Evolutionary conservation across 1,140 invertebrate genomes (phyloP).

Genomic region (Adelges cooleyi): DNA sequence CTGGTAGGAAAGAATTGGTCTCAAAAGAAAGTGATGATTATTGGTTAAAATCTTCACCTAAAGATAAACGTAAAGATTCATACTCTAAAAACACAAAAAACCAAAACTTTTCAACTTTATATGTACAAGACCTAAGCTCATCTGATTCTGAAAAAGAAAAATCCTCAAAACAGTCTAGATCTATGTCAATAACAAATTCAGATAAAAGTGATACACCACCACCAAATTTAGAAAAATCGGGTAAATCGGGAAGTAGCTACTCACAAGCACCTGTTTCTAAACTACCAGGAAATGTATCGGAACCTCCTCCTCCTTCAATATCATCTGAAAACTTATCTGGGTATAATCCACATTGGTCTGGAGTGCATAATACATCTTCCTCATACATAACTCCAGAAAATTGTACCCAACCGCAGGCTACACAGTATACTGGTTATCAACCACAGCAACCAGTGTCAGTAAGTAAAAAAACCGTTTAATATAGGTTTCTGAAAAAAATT

Average conservation of each 20-base stretch:
- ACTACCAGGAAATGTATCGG: neutral
- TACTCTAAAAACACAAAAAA: conserved; percentile 1
- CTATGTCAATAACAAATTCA: conserved; percentile 21
- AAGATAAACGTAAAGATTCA: neutral
- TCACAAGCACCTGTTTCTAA: neutral
- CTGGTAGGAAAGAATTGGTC: conserved; percentile 17
- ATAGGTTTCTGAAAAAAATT: too few species aligned
- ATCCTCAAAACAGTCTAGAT: neutral
- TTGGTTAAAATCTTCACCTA: conserved; percentile 8
- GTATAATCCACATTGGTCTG: conserved; percentile 13
- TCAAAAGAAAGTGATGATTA: conserved; percentile 2
- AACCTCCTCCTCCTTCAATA: conserved; percentile 4
- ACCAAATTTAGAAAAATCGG: neutral
- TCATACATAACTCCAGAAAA: conserved; percentile 1
- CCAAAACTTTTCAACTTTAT: neutral
- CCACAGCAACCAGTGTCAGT: neutral
- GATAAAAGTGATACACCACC: conserved; percentile 20
- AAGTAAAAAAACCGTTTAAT: too few species aligned
- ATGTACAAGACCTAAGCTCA: conserved; percentile 19
- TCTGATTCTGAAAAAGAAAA: conserved; percentile 15
- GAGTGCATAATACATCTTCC: neutral
- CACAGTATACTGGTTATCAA: conserved; percentile 9
- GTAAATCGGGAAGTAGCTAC: neutral
- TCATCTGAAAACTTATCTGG: neutral
- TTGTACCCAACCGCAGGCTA: neutral